phyloP scores from a whole-genome alignment of 2,888 invertebrate species.

The Cecidostiba fungosa region DNA sequence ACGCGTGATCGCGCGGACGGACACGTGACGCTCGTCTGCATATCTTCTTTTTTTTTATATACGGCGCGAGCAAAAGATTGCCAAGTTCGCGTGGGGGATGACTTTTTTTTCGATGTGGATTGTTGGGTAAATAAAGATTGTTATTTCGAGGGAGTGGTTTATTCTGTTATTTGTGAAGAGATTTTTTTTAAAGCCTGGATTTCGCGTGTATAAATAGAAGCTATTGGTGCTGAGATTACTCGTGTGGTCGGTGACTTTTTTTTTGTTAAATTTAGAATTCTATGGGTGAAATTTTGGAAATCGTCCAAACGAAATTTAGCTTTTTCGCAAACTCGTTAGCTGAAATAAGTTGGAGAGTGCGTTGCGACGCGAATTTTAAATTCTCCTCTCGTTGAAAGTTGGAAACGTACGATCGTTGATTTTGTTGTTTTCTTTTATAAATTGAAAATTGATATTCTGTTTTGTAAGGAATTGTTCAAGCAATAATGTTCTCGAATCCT shows the following conservation, averaged over 20 bases:
- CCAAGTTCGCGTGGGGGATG: background rate
- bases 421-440: background rate
- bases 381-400: background rate
- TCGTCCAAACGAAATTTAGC: background rate
- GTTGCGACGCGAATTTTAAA: background rate
- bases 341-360: background rate
- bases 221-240: background rate
- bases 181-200: background rate
- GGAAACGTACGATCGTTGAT: background rate
- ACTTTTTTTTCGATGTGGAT: background rate
- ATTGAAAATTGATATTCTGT: background rate
- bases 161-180: background rate
- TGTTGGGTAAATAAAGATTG: background rate
- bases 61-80: background rate
- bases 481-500: background rate
- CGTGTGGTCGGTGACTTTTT: background rate
- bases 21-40: constrained; percentile 38
- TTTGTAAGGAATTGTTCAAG: background rate
- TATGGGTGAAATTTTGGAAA: constrained; percentile 2
- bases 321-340: constrained; percentile 1
- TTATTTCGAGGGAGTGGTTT: background rate
- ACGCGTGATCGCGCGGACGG: constrained; percentile 48
- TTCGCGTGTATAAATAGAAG: background rate
- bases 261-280: background rate
- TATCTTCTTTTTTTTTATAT: background rate